These are phyloP conservation scores for Allobates femoralis DNA, from an alignment of 2,797 vertebrate species.

Conservation along the genomic window DNA sequence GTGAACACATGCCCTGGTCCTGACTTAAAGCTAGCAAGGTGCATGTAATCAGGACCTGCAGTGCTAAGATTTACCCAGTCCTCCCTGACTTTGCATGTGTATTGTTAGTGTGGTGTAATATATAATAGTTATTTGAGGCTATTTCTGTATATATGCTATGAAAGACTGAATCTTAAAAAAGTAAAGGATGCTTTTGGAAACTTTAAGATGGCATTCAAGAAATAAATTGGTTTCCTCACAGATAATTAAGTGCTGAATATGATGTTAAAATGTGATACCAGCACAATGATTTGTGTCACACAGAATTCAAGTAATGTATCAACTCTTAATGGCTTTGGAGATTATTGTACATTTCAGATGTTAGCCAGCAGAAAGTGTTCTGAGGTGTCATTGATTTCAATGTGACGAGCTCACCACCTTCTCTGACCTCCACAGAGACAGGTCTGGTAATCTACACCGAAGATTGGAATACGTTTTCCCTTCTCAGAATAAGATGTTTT, in stretches of 20 bases:
- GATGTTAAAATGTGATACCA: not conserved
- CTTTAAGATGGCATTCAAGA: not conserved
- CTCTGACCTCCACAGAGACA: not conserved
- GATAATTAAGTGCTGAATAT: not conserved
- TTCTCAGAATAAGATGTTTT: not conserved
- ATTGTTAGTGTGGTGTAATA: not conserved
- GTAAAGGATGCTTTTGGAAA: not conserved
- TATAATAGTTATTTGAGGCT: not conserved
- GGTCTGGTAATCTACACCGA: not conserved
- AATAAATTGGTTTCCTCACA: constrained; percentile 5
- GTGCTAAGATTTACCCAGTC: too few species aligned
- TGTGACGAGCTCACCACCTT: not conserved
- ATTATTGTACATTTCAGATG: not conserved
- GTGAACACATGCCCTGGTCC: too few species aligned
- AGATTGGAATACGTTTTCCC: not conserved
- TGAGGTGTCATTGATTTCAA: constrained; percentile 1
- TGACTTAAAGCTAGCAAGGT: too few species aligned
- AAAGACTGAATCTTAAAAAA: not conserved
- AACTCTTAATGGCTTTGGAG: not conserved
- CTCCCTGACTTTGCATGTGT: too few species aligned
- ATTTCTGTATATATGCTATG: not conserved
- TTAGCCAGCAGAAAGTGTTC: not conserved
- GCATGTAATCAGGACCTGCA: too few species aligned
- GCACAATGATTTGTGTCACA: not conserved
- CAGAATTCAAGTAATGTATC: not conserved